Percentiles rank a stretch among this genome's conserved stretches.
Evolutionary conservation across 2,113 vertebrate genomes (phyloP).

Genomic region (Charina bottae): DNA sequence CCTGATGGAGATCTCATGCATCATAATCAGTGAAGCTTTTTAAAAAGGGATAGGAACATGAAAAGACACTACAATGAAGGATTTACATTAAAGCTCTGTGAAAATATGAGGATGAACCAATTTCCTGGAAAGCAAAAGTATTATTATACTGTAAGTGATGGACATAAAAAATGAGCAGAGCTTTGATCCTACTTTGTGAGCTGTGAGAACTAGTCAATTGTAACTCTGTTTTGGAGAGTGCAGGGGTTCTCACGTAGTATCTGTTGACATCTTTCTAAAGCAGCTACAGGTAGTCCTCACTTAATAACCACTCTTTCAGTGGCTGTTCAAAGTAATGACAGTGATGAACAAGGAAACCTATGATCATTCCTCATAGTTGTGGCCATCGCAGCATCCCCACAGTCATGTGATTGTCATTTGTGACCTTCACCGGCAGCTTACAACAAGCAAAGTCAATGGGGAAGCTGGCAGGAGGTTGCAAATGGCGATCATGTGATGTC

Average conservation of each 20-base stretch:
- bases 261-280: neutral
- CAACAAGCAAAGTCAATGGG: neutral
- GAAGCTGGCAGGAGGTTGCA: neutral
- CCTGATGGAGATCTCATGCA: conserved; percentile 48
- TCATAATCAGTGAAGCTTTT: conserved; percentile 26
- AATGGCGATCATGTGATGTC: neutral
- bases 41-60: neutral
- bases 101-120: neutral
- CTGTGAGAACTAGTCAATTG: neutral
- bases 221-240: neutral
- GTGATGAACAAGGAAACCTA: neutral
- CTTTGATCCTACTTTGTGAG: neutral
- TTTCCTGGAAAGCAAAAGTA: neutral
- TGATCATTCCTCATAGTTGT: neutral
- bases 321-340: neutral
- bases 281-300: neutral
- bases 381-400: neutral
- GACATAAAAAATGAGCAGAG: neutral
- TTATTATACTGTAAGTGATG: neutral
- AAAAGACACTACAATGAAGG: conserved; percentile 41
- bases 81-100: conserved; percentile 30
- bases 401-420: no score
- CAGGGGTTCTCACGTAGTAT: neutral
- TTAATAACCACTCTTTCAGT: neutral
- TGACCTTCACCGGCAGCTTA: no score